Conservation (phyloP, 2,113 vertebrate species). For the Tragelaphus strepsiceros region DNA sequence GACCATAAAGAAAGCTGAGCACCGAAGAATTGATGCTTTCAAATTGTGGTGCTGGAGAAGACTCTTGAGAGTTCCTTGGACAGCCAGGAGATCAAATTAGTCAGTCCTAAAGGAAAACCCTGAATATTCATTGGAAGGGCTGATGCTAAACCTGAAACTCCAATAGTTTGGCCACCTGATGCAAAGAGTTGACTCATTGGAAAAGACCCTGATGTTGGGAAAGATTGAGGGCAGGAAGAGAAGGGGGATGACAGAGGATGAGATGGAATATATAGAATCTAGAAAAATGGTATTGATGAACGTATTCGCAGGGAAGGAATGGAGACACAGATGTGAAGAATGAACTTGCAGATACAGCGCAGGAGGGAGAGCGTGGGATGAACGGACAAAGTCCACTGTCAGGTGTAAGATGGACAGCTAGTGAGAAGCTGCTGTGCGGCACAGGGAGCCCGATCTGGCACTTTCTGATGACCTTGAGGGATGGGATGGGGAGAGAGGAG, state of each 20-base stretch:
- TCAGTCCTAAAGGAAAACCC: not conserved
- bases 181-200: not conserved
- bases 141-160: not conserved
- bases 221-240: not conserved
- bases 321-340: not conserved
- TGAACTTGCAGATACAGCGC: not conserved
- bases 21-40: not conserved
- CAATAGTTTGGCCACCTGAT: not conserved
- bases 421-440: not conserved
- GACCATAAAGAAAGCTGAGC: not conserved
- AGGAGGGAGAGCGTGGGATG: accelerated
- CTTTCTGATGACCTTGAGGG: not conserved
- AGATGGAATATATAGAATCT: not conserved
- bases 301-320: not conserved
- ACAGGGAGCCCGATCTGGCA: not conserved
- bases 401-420: not conserved
- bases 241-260: not conserved
- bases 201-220: not conserved
- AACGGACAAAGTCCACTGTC: accelerated
- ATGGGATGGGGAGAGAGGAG: not conserved
- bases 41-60: not conserved
- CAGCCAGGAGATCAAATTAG: not conserved
- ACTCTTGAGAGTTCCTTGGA: not conserved
- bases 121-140: not conserved
- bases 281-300: not conserved